Percentiles rank a stretch among this genome's conserved stretches.
These are phyloP conservation scores for Plodia interpunctella DNA, from an alignment of 1,140 invertebrate genomes.

Conservation along the genomic window DNA sequence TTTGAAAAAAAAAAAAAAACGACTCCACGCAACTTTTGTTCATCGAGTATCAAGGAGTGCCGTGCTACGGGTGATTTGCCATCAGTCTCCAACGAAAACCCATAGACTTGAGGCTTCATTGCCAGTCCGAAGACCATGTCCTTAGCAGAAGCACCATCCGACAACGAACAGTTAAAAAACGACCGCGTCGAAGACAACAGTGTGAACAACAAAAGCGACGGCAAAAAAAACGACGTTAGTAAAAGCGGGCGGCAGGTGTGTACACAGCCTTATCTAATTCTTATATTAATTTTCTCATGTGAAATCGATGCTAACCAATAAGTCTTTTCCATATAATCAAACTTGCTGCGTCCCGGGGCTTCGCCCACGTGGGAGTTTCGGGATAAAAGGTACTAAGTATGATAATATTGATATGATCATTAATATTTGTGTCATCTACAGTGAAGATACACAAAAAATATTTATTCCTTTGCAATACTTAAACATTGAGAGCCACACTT, in stretches of 20 bases:
- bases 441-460: too few species aligned
- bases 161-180: constrained; percentile 51
- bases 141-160: constrained; percentile 64
- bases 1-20: constrained; percentile 10
- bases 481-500: too few species aligned
- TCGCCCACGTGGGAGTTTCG: too few species aligned
- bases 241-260: constrained; percentile 29
- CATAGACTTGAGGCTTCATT: constrained; percentile 20
- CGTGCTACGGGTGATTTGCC: constrained; percentile 41
- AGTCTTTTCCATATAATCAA: too few species aligned
- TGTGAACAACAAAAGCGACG: constrained; percentile 20
- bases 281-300: not conserved
- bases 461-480: too few species aligned
- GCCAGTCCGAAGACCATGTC: constrained; percentile 63
- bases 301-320: too few species aligned
- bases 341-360: too few species aligned
- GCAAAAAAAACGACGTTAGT: not conserved
- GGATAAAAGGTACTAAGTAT: too few species aligned
- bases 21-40: constrained; percentile 34
- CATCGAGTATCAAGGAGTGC: constrained; percentile 37
- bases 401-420: too few species aligned
- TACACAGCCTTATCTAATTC: constrained; percentile 21
- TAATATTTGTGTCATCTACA: too few species aligned
- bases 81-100: constrained; percentile 47
- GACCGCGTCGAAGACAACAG: constrained; percentile 26